Base-by-base conservation (phyloP, 2,113 vertebrate species). In the Scolopax mira region DNA sequence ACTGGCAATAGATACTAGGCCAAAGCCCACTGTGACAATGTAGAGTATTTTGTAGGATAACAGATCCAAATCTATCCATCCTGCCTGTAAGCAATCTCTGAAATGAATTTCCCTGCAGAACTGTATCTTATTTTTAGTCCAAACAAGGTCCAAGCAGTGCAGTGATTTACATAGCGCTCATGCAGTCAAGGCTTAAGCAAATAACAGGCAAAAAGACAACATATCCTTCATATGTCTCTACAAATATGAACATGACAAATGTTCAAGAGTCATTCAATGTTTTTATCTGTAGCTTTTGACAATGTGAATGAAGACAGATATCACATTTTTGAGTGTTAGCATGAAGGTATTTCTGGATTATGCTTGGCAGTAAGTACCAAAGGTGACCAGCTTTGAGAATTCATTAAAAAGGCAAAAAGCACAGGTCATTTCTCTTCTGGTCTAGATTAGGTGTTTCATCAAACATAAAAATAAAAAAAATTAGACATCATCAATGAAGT, bases 361-460 rank as follows among this genome's bases (percentile, higher is more conserved):
- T 60, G 7, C 35, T 93, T 95, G 78, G 65, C 14, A 92, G 27
- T 89, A 86, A 75, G 30, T 91, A 27, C 33, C 81, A 92, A 97
- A 96, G 71, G 74, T 94, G 79, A 81, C 44, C 62, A 86, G n/a
- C 74, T 44, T 71, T 96, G 51, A 85, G 90, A 57, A 92, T 89
- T n/a, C 88, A 35, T 89, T 60, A 92, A 51, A 90, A 96, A 88
- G 75, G 94, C 54, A 87, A 88, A 95, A 96, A 90, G 58, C 49
- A 96, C 92, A 96, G 60, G 84, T 84, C 57, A 91, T 93, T 94
- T 96, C 35, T 92, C 85, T 89, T 74, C 70, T 94, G 37, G 71
- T 91, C 65, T 87, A 89, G 65, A 94, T 81, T 37, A 64, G 62
- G 27, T 78, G 13, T 57, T 95, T 89, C 81, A 93, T 85, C 62